Base-by-base conservation (phyloP, 64 coral and sea anemone genomes). In the Pachyseris speciosa region DNA sequence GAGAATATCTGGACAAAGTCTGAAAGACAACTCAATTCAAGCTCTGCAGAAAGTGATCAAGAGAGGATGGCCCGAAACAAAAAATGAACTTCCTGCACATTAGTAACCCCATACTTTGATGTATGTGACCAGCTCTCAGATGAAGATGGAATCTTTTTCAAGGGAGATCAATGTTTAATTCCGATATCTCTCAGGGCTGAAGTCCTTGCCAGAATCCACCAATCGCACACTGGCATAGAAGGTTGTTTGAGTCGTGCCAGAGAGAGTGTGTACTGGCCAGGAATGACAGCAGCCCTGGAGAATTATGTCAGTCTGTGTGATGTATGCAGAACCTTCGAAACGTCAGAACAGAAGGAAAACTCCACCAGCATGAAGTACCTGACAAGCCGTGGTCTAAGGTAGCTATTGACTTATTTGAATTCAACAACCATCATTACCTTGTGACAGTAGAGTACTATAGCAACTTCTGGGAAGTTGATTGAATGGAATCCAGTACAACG, bases 251-350 rank as follows among this genome's bases (percentile, higher is more conserved):
- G 64, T 43, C 40, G 66, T 7, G 65, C 84, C 40, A 67, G 69
- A 63, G 86, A 88, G 39, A 60, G 68, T 45, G 39, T 88, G 17
- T 88, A 64, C 71, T 88, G 86, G 50, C 86, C 86, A 20, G 71
- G 86, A 70, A 74, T 88, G 50, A 74, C 24, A 7, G 37, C 85
- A 20, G 85, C 43, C 5, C 12, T 74, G 1, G 57, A 74, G 20
- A 27, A 87, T 37, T 27, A 10, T 45, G 60, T 85, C 25, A 85
- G 38, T 32, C 49, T 3, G 34, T 85, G 63, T 67, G 85, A 87
- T 8, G 15, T 41, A 9, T 85, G 61, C 36, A 29, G 61, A 39
- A 48, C 83, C 49, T 60, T 19, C 8, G 83, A 85, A 48, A 60
- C 39, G 1, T 64, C 83, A 17, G 68, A 87, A 13, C 34, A 53